Percentiles rank a stretch among this genome's conserved stretches.
Evolutionary conservation across 2,113 vertebrate genomes (phyloP).

Genomic region (Mormoops blainvillei): DNA sequence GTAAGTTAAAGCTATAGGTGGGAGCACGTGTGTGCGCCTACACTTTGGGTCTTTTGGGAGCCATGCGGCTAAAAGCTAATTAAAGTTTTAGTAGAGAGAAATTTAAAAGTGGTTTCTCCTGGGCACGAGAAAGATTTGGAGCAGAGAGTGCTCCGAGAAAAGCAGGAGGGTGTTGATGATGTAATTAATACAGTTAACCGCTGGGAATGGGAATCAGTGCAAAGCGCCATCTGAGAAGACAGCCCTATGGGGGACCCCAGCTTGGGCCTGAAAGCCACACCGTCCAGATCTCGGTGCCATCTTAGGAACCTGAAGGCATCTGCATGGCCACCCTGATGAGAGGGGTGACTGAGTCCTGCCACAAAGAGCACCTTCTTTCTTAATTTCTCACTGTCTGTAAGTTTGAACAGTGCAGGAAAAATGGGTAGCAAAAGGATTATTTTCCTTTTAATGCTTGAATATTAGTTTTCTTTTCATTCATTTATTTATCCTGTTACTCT

Average conservation of each 20-base stretch:
- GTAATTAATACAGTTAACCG: neutral
- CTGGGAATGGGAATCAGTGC: neutral
- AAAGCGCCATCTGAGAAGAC: neutral
- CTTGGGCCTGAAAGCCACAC: neutral
- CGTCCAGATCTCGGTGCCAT: neutral
- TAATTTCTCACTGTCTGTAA: neutral
- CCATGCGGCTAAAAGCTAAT: constrained; percentile 61
- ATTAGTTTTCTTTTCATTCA: neutral
- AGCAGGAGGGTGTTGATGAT: neutral
- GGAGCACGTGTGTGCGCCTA: constrained; percentile 10
- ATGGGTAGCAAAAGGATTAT: neutral
- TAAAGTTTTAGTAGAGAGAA: constrained; percentile 63
- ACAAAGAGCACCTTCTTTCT: neutral
- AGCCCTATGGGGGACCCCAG: neutral
- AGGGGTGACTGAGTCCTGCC: neutral
- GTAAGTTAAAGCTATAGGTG: constrained; percentile 1
- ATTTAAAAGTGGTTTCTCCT: constrained; percentile 63
- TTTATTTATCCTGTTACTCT: neutral
- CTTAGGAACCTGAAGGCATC: neutral
- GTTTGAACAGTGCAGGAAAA: neutral
- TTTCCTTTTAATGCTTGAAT: neutral
- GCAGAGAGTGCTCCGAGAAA: constrained; percentile 49
- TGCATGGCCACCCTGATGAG: neutral
- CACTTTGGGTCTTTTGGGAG: constrained; percentile 64
- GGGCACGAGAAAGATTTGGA: constrained; percentile 60